Conservation (phyloP, 2,888 invertebrate genomes). For the Cephus rjabovi region DNA sequence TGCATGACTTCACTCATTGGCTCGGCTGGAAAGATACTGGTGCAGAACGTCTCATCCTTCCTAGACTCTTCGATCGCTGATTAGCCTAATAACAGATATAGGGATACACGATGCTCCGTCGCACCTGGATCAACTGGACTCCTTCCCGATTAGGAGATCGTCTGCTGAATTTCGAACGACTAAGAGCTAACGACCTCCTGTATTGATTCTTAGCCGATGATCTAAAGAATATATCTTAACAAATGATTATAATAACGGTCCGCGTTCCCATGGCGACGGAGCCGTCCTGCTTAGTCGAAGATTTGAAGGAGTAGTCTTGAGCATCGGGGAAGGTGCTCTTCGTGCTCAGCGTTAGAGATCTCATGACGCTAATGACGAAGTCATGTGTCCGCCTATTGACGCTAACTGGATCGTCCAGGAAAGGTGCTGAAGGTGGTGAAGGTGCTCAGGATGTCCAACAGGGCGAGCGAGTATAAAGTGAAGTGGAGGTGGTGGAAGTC, state of each 20-base stretch:
- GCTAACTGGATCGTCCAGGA: slow-evolving; percentile 47
- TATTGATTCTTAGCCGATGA: neutral
- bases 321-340: neutral
- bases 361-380: slow-evolving; percentile 57
- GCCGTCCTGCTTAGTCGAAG: neutral
- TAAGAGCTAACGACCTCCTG: neutral
- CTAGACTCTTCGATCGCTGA: neutral
- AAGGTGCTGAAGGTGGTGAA: slow-evolving; percentile 29
- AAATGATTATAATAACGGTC: neutral
- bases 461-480: neutral
- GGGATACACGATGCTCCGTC: neutral
- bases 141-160: neutral
- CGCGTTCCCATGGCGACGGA: neutral
- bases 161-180: neutral
- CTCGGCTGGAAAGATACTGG: neutral
- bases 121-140: neutral
- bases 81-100: neutral
- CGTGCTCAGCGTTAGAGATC: slow-evolving; percentile 46
- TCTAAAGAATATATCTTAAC: neutral
- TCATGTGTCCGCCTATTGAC: slow-evolving; percentile 52
- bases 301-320: neutral
- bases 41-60: neutral
- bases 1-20: neutral
- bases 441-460: neutral
- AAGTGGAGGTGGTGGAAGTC: slow-evolving; percentile 10